Evolutionary conservation across 2,113 vertebrate species (phyloP), one percentile per base, ranked within the genome.

Genomic region (Embiotoca jacksoni): DNA sequence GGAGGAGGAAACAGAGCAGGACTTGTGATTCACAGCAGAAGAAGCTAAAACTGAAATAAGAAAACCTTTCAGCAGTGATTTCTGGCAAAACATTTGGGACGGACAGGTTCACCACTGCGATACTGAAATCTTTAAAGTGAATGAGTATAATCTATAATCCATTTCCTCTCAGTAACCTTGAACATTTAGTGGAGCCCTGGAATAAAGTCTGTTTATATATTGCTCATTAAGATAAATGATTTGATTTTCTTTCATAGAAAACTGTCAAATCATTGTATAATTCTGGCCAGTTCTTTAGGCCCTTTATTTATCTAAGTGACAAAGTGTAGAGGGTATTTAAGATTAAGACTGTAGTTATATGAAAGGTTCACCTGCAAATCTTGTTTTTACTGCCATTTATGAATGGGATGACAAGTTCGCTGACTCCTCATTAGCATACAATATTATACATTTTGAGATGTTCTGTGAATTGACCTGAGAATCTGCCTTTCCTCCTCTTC

Each of bases 401-500:
- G 89, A 86, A 82, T 78, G 87, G 84, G 81, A 60, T 64, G 87
- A 88, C 85, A 84, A 85, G 79, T 82, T 86, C 82, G 83, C 83
- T 82, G 71, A 83, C 80, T 86, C 83, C 62, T 85, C 70, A 65
- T 72, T 80, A 58, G 61, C 65, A 74, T 67, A 54, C 72, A 78
- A 55, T 69, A 62, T 80, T 70, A 71, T 78, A 62, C 47, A 68
- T 80, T 74, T 53, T 36, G 75, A 80, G 82, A 77, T 65, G 82
- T 85, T 89, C 90, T 93, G 88, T 75, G 74, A 79, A 77, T 72
- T 86, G 81, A 83, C 82, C 86, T 85, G 85, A 71, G 87, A 89
- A 86, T 88, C 86, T 90, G 84, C 92, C 85, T 93, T 92, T 93
- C 91, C 91, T 93, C 80, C 88, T 92, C 90, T 91, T 92, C 83